Evolutionary conservation across 2,888 invertebrate genomes (phyloP), one percentile per base, ranked within the genome.

Genomic region (Hoplodrina ambigua): DNA sequence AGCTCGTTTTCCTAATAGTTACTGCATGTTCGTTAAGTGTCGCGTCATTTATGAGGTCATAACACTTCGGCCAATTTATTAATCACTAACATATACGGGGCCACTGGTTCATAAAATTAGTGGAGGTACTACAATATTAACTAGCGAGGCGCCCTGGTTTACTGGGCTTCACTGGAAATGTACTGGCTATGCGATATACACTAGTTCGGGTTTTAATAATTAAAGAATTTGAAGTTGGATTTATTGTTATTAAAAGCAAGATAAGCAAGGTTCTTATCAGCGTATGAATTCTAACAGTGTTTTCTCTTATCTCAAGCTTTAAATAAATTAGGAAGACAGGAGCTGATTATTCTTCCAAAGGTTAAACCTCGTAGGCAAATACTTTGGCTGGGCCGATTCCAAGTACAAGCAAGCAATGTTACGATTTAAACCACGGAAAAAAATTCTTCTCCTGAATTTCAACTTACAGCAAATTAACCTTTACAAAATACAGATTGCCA

Each of bases 71-170:
- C 19, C 55, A 69, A 66, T 70, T 76, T 80, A 82, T 75, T 75
- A 76, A 62, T 69, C 59, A 61, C 53, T 59, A 44, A 65, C 69
- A 60, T 80, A 62, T 77, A 75, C 50, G 58, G 52, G 58, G 52
- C 37, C 58, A 53, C 53, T 20, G 55, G 49, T 69, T 65, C 61
- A 55, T 80, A 75, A 78, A 78, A 80, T 80, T 64, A 61, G 56
- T 69, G 25, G 61, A 49, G 54, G 63, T 41, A 74, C 60, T 79
- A 61, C 74, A 79, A 64, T 80, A 61, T 76, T 79, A 60, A 79
- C 62, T 60, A 58, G 61, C 54, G 3, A 50, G 55, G 41, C 52
- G 62, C 46, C 67, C 59, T 56, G 62, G 59, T 76, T 76, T 63
- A 76, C 74, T 79, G 59, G 58, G 15, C 13, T 33, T 56, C n/a